Conservation (phyloP, 2,888 invertebrate genomes). For the Drosophila tripunctata region DNA sequence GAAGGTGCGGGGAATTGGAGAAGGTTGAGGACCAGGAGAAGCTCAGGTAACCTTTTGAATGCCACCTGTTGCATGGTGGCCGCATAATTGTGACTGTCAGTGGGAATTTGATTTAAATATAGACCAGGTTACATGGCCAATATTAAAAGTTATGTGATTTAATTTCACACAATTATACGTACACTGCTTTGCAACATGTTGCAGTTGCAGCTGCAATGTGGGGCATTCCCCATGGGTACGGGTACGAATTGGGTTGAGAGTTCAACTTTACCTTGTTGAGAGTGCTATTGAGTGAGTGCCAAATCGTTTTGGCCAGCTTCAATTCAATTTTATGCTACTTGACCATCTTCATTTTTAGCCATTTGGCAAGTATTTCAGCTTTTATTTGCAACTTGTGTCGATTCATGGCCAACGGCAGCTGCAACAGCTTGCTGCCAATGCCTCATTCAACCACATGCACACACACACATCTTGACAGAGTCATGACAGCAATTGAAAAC, state of each 20-base stretch:
- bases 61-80: slow-evolving; percentile 60
- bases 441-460: slow-evolving; percentile 29
- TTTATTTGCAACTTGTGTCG: slow-evolving; percentile 20
- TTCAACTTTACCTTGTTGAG: not conserved
- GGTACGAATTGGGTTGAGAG: slow-evolving; percentile 1
- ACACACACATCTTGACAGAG: slow-evolving; percentile 38
- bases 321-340: slow-evolving; percentile 37
- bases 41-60: slow-evolving; percentile 31
- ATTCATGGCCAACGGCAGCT: slow-evolving; percentile 36
- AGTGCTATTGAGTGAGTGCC: slow-evolving; percentile 30
- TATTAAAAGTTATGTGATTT: slow-evolving; percentile 40
- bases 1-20: not conserved
- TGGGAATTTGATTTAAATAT: slow-evolving; percentile 58
- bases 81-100: slow-evolving; percentile 42
- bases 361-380: slow-evolving; percentile 31
- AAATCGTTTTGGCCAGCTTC: slow-evolving; percentile 39
- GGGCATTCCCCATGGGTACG: not conserved
- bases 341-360: slow-evolving; percentile 31
- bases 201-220: slow-evolving; percentile 12
- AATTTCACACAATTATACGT: slow-evolving; percentile 29
- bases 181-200: not conserved
- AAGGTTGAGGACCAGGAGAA: not conserved
- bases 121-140: slow-evolving; percentile 54
- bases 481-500: slow-evolving; percentile 54
- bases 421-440: slow-evolving; percentile 50